These are phyloP conservation scores for Drosophila kikkawai DNA, from an alignment of 1,140 invertebrate species.

Conservation along the genomic window DNA sequence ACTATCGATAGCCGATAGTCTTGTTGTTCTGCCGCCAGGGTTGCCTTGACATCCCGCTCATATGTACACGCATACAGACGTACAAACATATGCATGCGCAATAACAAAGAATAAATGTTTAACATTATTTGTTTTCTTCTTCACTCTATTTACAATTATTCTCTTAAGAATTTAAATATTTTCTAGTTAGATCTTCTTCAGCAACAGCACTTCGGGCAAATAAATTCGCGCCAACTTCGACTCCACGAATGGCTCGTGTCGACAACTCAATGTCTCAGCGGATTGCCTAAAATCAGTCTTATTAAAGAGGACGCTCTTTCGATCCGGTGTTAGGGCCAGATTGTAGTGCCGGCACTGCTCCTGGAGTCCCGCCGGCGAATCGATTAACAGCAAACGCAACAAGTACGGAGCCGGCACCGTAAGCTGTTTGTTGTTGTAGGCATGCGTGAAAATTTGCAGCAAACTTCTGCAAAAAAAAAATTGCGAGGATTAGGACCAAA, in stretches of 20 bases:
- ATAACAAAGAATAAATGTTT: conserved; percentile 29
- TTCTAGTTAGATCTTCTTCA: conserved; percentile 57
- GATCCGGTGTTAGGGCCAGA: conserved; percentile 51
- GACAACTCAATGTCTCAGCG: conserved; percentile 29
- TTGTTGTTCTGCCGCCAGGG: conserved; percentile 39
- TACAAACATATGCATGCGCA: conserved; percentile 14
- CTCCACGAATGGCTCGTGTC: conserved; percentile 68
- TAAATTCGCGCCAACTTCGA: conserved; percentile 66
- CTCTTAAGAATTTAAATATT: neutral
- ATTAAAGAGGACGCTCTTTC: conserved; percentile 60
- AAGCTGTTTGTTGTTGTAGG: conserved; percentile 86
- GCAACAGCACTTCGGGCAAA: conserved; percentile 72
- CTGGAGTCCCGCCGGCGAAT: conserved; percentile 51
- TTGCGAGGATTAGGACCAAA: conserved; percentile 10
- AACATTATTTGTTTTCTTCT: conserved; percentile 13
- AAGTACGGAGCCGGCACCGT: conserved; percentile 85
- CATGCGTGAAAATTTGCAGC: conserved; percentile 86
- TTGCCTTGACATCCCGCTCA: conserved; percentile 42
- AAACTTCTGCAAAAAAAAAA: conserved; percentile 75
- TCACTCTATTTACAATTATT: conserved; percentile 13
- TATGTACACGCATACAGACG: neutral
- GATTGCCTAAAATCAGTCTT: conserved; percentile 71
- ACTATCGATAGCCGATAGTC: conserved; percentile 22
- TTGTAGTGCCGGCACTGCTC: conserved; percentile 76
- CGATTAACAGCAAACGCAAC: conserved; percentile 73